These are phyloP conservation scores for Heliconius hermathena DNA, from an alignment of 1,140 invertebrate genomes.

Conservation along the genomic window DNA sequence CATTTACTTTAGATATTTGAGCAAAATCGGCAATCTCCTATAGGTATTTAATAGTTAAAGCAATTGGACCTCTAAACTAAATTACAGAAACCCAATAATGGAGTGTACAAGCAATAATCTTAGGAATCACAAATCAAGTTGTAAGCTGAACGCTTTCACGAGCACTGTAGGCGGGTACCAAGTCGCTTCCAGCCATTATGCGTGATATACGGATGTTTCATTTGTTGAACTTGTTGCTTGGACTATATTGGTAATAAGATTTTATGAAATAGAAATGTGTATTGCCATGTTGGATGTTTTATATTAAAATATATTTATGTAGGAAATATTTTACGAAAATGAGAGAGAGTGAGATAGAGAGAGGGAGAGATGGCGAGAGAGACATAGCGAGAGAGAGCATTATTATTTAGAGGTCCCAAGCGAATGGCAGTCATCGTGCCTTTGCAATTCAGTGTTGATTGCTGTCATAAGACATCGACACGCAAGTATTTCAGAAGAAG, in stretches of 20 bases:
- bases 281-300: not conserved
- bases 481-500: too few species aligned
- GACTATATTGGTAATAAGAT: not conserved
- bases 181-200: constrained; percentile 68
- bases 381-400: too few species aligned
- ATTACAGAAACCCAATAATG: constrained; percentile 72
- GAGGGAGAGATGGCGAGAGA: too few species aligned
- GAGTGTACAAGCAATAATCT: constrained; percentile 71
- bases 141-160: constrained; percentile 76
- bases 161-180: constrained; percentile 68
- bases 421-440: too few species aligned
- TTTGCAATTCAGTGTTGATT: too few species aligned
- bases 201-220: constrained; percentile 43
- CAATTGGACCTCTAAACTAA: constrained; percentile 54
- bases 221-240: constrained; percentile 12
- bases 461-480: too few species aligned
- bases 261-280: not conserved
- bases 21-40: constrained; percentile 21
- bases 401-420: too few species aligned
- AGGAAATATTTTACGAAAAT: too few species aligned
- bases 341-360: too few species aligned
- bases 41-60: constrained; percentile 49
- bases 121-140: constrained; percentile 79
- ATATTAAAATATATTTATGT: too few species aligned
- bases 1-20: constrained; percentile 20